These are phyloP conservation scores for Threskiornis aethiopicus DNA, from an alignment of 2,797 vertebrate genomes.

Conservation along the genomic window DNA sequence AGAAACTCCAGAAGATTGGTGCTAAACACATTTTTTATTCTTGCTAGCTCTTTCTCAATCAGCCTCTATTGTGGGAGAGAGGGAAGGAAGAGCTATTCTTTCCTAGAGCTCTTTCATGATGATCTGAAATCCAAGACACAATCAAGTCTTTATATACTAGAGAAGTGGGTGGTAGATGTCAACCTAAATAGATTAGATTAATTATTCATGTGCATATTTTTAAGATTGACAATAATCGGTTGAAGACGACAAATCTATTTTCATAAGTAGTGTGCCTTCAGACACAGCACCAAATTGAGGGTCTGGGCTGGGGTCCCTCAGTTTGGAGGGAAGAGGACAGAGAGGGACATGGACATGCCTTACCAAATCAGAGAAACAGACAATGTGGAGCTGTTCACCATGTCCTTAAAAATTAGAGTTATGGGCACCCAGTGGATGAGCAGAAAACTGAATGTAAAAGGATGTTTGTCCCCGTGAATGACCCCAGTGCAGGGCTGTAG, in stretches of 20 bases:
- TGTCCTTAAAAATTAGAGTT: fast-evolving
- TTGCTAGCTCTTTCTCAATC: neutral
- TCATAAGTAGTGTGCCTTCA: neutral
- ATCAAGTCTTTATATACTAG: neutral
- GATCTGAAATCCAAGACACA: neutral
- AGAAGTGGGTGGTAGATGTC: neutral
- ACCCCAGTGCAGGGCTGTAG: neutral
- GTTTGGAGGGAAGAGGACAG: neutral
- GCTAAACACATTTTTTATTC: neutral
- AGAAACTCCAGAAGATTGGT: neutral
- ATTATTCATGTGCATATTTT: neutral
- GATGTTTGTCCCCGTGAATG: fast-evolving
- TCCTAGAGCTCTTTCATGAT: neutral
- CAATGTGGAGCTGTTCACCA: neutral
- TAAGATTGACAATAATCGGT: neutral
- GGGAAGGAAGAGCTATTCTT: neutral
- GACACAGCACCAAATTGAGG: neutral
- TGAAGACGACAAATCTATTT: neutral
- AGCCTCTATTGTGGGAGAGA: neutral
- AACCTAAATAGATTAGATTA: neutral
- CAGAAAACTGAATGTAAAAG: neutral
- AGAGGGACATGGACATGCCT: neutral
- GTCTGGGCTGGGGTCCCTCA: neutral
- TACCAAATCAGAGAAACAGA: neutral
- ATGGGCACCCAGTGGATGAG: neutral